phyloP scores from a whole-genome alignment of 1,140 invertebrate species.

The Muscidifurax raptorellus region DNA sequence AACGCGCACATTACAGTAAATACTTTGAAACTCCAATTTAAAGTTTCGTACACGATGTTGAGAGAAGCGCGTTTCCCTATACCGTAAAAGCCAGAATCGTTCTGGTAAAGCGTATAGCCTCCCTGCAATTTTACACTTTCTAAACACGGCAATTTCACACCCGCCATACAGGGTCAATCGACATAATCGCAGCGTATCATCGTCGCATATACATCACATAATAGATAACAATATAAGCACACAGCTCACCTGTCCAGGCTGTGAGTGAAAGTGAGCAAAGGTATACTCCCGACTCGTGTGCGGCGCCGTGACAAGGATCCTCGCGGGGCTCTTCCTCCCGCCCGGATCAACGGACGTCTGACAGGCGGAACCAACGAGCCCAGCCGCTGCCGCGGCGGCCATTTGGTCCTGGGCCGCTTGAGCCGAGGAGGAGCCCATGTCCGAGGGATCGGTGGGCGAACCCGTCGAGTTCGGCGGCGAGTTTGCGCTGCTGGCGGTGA shows the following conservation, averaged over 20 bases:
- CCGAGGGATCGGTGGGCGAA: constrained; percentile 74
- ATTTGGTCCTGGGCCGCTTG: constrained; percentile 70
- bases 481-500: constrained; percentile 73
- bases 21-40: constrained; percentile 52
- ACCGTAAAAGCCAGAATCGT: constrained; percentile 3
- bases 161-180: too few relatives aligned
- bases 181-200: too few relatives aligned
- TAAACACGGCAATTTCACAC: neutral
- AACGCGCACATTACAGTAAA: constrained; percentile 42
- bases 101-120: constrained; percentile 10
- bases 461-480: constrained; percentile 81
- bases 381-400: constrained; percentile 61
- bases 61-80: constrained; percentile 37
- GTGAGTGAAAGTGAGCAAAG: constrained; percentile 93
- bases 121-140: constrained; percentile 31
- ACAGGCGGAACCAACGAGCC: constrained; percentile 72
- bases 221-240: too few relatives aligned
- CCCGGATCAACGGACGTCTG: constrained; percentile 73
- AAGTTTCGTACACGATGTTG: constrained; percentile 41
- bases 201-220: too few relatives aligned
- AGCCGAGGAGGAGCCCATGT: constrained; percentile 68
- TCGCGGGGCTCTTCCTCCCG: constrained; percentile 73
- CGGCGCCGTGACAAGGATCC: constrained; percentile 72
- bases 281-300: constrained; percentile 84
- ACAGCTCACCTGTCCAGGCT: constrained; percentile 92